phyloP scores from a whole-genome alignment of 2,113 vertebrate species.

The Aix galericulata region DNA sequence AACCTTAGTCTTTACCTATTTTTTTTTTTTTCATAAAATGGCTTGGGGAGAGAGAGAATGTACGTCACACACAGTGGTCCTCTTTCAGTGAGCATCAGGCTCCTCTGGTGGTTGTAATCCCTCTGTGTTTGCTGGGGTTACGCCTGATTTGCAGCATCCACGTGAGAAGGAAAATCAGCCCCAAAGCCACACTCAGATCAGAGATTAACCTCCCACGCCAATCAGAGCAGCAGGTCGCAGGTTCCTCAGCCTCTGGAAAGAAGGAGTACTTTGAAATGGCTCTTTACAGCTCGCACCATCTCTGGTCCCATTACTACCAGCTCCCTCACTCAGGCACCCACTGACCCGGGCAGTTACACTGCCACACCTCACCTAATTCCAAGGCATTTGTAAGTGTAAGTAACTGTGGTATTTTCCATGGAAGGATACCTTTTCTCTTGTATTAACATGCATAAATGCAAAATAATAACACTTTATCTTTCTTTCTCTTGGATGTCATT shows the following conservation, averaged over 20 bases:
- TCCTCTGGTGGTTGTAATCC: not conserved
- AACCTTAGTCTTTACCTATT: not conserved
- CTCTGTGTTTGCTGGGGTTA: not conserved
- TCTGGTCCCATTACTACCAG: not conserved
- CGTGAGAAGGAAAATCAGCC: not conserved
- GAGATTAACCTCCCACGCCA: not conserved
- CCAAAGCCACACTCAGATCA: not conserved
- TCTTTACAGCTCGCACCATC: not conserved
- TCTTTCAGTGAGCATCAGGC: not conserved
- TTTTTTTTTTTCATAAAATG: not conserved
- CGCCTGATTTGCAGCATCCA: not conserved
- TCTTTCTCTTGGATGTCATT: constrained; percentile 72
- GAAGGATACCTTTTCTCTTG: constrained; percentile 20
- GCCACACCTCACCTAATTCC: not conserved
- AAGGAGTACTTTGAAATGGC: not conserved
- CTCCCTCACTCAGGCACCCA: not conserved
- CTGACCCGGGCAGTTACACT: constrained; percentile 10
- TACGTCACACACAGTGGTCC: fast-evolving
- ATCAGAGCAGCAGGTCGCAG: not conserved
- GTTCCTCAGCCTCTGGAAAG: constrained; percentile 8
- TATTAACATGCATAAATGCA: constrained; percentile 40
- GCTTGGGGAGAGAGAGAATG: not conserved
- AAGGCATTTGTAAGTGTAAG: constrained; percentile 29
- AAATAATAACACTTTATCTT: constrained; percentile 66
- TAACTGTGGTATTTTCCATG: constrained; percentile 23